Evolutionary conservation across 1,140 invertebrate genomes (phyloP).

Genomic region (Chymomyza costata): DNA sequence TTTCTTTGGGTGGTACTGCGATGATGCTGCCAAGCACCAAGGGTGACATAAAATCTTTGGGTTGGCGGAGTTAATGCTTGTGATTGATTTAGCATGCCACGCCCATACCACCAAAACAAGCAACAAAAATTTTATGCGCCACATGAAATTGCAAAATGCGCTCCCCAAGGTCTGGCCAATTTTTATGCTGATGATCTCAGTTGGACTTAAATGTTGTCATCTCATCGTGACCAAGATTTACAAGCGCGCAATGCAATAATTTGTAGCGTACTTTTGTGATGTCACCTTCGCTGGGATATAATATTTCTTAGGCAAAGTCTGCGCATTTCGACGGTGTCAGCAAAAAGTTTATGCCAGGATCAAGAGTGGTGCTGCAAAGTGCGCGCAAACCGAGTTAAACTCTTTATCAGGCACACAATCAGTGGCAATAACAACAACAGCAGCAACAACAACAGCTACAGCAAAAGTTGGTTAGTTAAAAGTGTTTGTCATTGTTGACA

Average conservation of each 20-base stretch:
- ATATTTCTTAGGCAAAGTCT: too few relatives aligned
- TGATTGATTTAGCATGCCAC: constrained; percentile 57
- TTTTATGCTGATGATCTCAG: too few relatives aligned
- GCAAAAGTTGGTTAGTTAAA: constrained; percentile 68
- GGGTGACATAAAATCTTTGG: constrained; percentile 62
- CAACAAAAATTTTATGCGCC: constrained; percentile 55
- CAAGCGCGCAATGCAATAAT: constrained; percentile 17
- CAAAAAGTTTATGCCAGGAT: constrained; percentile 34
- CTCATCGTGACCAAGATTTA: too few relatives aligned
- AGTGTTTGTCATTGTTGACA: constrained; percentile 72
- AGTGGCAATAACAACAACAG: neutral
- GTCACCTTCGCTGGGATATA: neutral
- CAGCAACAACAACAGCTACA: constrained; percentile 2
- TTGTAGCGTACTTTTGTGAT: constrained; percentile 15
- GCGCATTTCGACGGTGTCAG: constrained; percentile 24
- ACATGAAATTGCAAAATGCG: constrained; percentile 42
- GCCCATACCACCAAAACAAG: constrained; percentile 13
- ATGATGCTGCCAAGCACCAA: constrained; percentile 32
- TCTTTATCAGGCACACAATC: constrained; percentile 12
- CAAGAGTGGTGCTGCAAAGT: too few relatives aligned
- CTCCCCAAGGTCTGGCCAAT: constrained; percentile 16
- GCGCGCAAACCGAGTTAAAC: neutral
- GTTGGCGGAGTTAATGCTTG: constrained; percentile 44
- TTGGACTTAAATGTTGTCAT: too few relatives aligned
- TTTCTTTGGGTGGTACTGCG: neutral